A percentile compares a stretch with the other conserved stretches of the same genome.
phyloP scores from a whole-genome alignment of 2,113 vertebrate genomes.

The zebrafish (Danio rerio) region GRCz12tu NC_133198.1:21518501-21519000 shows the following conservation, averaged over 20 bases:
- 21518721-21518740: slow-evolving; percentile 26
- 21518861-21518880: slow-evolving; percentile 25
- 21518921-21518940: slow-evolving; percentile 47
- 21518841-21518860: slow-evolving; percentile 7
- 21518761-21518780: slow-evolving; percentile 10
- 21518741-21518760: not conserved
- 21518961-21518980: slow-evolving; percentile 31
- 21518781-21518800: slow-evolving; percentile 4
- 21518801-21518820: not conserved
- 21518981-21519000: slow-evolving; percentile 51
- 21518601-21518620: no score
- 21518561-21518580: no score
- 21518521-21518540: no score
- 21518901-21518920: slow-evolving; percentile 32
- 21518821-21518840: not conserved
- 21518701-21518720: not conserved
- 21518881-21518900: slow-evolving; percentile 27
- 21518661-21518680: no score
- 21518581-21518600: no score
- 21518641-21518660: no score
- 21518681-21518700: not conserved
- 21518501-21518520: no score
- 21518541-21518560: no score
- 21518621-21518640: no score
- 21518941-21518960: slow-evolving; percentile 5